These are phyloP conservation scores for Drosophila athabasca DNA, from an alignment of 1,140 invertebrate species.

Conservation along the genomic window DNA sequence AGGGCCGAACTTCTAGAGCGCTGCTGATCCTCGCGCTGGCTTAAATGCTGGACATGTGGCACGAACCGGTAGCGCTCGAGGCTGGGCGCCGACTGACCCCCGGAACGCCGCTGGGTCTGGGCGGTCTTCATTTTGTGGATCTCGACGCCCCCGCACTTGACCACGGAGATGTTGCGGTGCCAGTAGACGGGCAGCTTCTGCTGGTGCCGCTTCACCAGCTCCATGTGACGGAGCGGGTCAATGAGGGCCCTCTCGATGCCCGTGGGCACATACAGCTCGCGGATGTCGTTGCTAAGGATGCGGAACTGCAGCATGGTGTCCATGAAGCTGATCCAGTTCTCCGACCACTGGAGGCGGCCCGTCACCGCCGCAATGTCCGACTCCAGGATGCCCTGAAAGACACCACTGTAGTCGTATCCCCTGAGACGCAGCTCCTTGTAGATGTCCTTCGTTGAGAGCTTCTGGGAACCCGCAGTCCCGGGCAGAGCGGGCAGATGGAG, in stretches of 20 bases:
- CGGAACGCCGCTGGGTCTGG: constrained; percentile 91
- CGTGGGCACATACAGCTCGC: constrained; percentile 94
- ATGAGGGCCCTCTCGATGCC: constrained; percentile 91
- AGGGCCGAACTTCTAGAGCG: constrained; percentile 85
- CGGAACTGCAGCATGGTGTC: constrained; percentile 97
- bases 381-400: constrained; percentile 92
- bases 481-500: constrained; percentile 82
- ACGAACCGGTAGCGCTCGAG: constrained; percentile 93
- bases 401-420: constrained; percentile 96
- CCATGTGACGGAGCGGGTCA: constrained; percentile 89
- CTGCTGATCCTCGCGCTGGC: constrained; percentile 84
- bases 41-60: constrained; percentile 87
- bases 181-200: constrained; percentile 87
- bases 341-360: constrained; percentile 91
- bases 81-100: constrained; percentile 89
- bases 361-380: constrained; percentile 87
- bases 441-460: constrained; percentile 88
- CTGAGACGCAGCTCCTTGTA: constrained; percentile 97
- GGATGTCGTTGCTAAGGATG: constrained; percentile 90
- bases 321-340: constrained; percentile 96
- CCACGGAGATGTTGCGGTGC: constrained; percentile 90
- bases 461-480: constrained; percentile 74
- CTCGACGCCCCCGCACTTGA: constrained; percentile 94
- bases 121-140: constrained; percentile 95
- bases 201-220: constrained; percentile 84